phyloP scores from a whole-genome alignment of 2,113 vertebrate species.

The Climacteris rufus region DNA sequence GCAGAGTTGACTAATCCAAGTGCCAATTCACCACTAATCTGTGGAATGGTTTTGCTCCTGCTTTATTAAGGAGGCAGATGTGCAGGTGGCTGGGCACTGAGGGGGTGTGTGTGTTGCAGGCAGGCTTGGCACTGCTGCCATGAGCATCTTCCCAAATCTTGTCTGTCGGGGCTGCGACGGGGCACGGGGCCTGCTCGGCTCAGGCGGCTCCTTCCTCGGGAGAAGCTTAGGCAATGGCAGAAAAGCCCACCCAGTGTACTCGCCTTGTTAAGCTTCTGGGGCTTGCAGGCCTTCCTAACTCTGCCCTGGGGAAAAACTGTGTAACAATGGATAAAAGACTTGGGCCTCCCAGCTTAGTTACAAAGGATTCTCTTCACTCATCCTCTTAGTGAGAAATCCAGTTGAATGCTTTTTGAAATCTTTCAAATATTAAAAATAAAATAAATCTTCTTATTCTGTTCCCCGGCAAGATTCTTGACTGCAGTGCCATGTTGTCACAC shows the following conservation, averaged over 20 bases:
- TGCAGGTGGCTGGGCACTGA: neutral
- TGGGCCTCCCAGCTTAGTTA: constrained; percentile 41
- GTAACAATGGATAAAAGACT: constrained; percentile 60
- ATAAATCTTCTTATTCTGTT: constrained; percentile 41
- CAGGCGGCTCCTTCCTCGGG: neutral
- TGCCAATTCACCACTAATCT: neutral
- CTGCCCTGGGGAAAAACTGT: constrained; percentile 27
- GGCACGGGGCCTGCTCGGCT: neutral
- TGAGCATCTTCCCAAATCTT: neutral
- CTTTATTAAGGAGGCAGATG: neutral
- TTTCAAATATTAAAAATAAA: constrained; percentile 62
- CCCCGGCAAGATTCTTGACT: neutral
- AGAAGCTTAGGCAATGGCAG: constrained; percentile 18
- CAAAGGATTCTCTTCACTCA: constrained; percentile 44
- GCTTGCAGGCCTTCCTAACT: constrained; percentile 47
- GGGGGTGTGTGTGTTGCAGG: accelerated
- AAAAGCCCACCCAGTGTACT: constrained; percentile 40
- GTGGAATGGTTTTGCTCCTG: neutral
- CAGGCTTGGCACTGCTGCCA: accelerated
- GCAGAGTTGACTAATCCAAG: neutral
- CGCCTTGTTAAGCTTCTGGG: constrained; percentile 41
- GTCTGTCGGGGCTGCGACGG: neutral
- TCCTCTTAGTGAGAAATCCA: constrained; percentile 66
- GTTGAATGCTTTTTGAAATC: constrained; percentile 60
- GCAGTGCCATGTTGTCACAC: constrained; percentile 23